Base-by-base conservation (phyloP, 2,888 invertebrate species). In the Punctoribates punctum region DNA sequence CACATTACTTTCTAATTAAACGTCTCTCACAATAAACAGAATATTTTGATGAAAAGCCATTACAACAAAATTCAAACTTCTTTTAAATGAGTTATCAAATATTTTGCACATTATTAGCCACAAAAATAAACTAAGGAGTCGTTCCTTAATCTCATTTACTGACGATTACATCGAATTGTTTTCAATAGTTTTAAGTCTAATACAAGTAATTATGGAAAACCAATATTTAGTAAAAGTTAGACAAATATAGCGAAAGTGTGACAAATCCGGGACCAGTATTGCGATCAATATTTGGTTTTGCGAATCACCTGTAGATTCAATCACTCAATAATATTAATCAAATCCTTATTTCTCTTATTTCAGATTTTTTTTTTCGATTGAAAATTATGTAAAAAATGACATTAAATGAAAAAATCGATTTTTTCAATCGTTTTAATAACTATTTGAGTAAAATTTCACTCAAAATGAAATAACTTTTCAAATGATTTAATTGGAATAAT, bases 231-330 rank as follows among this genome's bases (percentile, higher is more conserved):
- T 20, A 38, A 70, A 70, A 20, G 38, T 6, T 15, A 72, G 27
- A 72, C 13, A 48, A 46, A 46, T 20, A 27, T 67, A 72, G 48
- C 38, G 48, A 72, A 48, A 72, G 72, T 48, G 25, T 72, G 72
- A 25, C 72, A 72, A 72, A 72, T 72, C 72, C 72, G 72, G 72
- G 48, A 20, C 72, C 72, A 72, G 25, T 72, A 72, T 72, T 72
- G 72, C 48, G 48, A 20, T 48, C 72, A 72, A 15, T 72, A 72
- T 72, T 72, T 72, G 25, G 3, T 67, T 67, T 38, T 20, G 3
- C 4, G 9, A 67, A 29, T 38, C 20, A 38, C 27, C 27, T 60
- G 15, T 13, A 27, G 8, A 60, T 60, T 27, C 2, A 60, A 27
- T 17, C 23, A 60, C 13, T 20, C 6, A n/a, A n/a, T 27, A 15